Evolutionary conservation across 1,140 invertebrate genomes (phyloP).

Genomic region (Pygmarrhopalites habei): DNA sequence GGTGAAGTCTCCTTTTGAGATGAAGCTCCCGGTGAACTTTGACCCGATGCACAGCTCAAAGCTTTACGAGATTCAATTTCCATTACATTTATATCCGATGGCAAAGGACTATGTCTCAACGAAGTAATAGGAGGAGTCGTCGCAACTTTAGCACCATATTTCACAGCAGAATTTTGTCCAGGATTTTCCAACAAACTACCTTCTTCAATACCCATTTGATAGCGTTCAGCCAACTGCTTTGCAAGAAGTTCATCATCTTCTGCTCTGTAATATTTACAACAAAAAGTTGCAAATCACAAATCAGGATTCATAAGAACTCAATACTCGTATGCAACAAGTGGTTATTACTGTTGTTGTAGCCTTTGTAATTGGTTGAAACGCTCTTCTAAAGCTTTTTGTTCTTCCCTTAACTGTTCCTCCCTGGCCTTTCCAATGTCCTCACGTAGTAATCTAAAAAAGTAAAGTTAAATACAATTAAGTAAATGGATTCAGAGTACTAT

Average conservation of each 20-base stretch:
- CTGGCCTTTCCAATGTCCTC: constrained; percentile 79
- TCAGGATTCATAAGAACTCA: background rate
- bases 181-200: constrained; percentile 24
- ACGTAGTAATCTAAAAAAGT: constrained; percentile 70
- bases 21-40: background rate
- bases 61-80: too few relatives aligned
- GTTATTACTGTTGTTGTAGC: constrained; percentile 58
- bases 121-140: background rate
- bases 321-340: background rate
- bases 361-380: constrained; percentile 55
- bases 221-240: constrained; percentile 15
- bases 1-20: background rate
- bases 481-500: too few relatives aligned
- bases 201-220: constrained; percentile 20
- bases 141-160: too few relatives aligned
- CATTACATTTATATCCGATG: too few relatives aligned
- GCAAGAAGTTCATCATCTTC: constrained; percentile 34
- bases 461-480: too few relatives aligned
- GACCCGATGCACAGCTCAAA: background rate
- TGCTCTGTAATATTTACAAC: constrained; percentile 19
- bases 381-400: constrained; percentile 54
- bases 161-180: too few relatives aligned
- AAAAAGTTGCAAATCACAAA: background rate
- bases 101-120: too few relatives aligned
- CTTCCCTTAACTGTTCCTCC: constrained; percentile 70